phyloP scores from a whole-genome alignment of 2,113 vertebrate species.

The Falco punctatus region DNA sequence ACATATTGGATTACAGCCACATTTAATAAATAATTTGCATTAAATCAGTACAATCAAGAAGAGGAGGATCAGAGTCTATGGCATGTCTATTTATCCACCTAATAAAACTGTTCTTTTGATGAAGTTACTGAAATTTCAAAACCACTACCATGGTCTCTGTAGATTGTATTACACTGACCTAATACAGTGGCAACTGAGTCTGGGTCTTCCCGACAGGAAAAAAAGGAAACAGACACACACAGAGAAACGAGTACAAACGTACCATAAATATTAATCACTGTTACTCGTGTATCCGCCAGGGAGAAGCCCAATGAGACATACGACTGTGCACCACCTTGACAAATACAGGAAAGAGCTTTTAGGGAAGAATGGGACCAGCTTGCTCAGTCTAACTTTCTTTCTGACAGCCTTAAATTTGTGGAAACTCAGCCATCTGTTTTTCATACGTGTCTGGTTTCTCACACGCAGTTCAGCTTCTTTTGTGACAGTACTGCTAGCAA shows the following conservation, averaged over 20 bases:
- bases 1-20: neutral
- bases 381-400: neutral
- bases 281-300: neutral
- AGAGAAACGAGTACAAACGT: neutral
- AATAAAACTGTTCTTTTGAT: neutral
- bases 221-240: neutral
- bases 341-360: neutral
- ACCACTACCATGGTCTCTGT: neutral
- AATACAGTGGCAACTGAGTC: neutral
- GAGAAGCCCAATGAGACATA: neutral
- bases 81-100: neutral
- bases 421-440: neutral
- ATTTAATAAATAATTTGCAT: slow-evolving; percentile 1
- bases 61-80: neutral
- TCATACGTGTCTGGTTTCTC: neutral
- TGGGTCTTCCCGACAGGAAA: neutral
- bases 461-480: neutral
- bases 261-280: neutral
- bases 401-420: neutral
- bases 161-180: neutral
- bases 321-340: neutral
- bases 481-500: neutral
- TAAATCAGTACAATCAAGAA: neutral
- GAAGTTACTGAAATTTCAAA: neutral
- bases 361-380: neutral